Evolutionary conservation across 2,113 vertebrate genomes (phyloP).

Genomic region (Perognathus longimembris): DNA sequence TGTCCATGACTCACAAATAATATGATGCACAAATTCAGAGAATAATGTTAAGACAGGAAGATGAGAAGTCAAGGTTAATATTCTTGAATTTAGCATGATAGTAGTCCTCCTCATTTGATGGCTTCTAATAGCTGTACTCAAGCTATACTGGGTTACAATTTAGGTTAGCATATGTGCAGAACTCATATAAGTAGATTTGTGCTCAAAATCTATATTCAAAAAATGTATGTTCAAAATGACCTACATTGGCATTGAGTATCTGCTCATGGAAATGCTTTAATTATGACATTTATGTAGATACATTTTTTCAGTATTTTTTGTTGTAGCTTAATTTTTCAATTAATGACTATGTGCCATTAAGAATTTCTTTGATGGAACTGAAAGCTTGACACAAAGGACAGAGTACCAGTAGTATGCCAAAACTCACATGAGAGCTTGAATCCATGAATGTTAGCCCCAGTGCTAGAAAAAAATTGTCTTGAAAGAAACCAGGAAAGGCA

Average conservation of each 20-base stretch:
- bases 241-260: background rate
- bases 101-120: background rate
- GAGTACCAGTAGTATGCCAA: too few species aligned
- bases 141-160: background rate
- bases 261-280: background rate
- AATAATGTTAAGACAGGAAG: background rate
- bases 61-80: background rate
- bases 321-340: constrained; percentile 3
- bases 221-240: too few species aligned
- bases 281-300: background rate
- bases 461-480: too few species aligned
- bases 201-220: too few species aligned
- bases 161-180: background rate
- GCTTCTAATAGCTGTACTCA: background rate
- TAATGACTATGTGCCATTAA: background rate
- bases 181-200: background rate
- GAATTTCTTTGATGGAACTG: background rate
- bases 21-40: background rate
- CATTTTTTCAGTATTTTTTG: background rate
- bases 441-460: too few species aligned
- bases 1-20: background rate
- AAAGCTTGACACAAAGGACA: too few species aligned
- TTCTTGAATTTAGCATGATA: background rate
- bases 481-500: background rate
- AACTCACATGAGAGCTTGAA: too few species aligned